Conservation (phyloP, 2,888 invertebrate species). For the Pseudolycoriella hygida region DNA sequence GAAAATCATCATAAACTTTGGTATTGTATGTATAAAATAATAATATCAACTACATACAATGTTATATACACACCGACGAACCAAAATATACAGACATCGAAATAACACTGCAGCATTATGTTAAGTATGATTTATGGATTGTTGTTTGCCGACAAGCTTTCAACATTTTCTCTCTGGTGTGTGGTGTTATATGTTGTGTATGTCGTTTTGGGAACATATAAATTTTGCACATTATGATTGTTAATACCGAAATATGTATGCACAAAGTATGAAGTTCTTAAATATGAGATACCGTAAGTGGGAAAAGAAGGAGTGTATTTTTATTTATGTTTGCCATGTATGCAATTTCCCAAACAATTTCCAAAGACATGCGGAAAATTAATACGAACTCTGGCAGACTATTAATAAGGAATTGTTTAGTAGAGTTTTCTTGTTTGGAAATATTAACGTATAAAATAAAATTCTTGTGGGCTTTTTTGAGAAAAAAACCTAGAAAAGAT, state of each 20-base stretch:
- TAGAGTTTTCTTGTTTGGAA: too few relatives aligned
- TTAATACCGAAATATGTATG: background rate
- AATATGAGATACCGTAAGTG: background rate
- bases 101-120: constrained; percentile 1
- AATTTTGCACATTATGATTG: too few relatives aligned
- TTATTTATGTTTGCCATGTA: background rate
- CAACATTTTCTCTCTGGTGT: background rate
- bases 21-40: background rate
- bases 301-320: background rate
- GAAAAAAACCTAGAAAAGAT: too few relatives aligned
- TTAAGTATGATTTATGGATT: constrained; percentile 1
- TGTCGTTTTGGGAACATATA: too few relatives aligned
- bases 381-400: too few relatives aligned
- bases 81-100: background rate
- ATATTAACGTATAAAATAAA: too few relatives aligned
- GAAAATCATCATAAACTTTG: background rate
- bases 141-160: constrained; percentile 1
- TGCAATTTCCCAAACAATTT: background rate
- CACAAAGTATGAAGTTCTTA: background rate
- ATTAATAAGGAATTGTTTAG: too few relatives aligned
- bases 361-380: too few relatives aligned
- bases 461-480: too few relatives aligned
- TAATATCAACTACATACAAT: too few relatives aligned
- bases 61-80: too few relatives aligned
- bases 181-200: too few relatives aligned